phyloP scores from a whole-genome alignment of 2,888 invertebrate species.

The Dichetophora obliterata region DNA sequence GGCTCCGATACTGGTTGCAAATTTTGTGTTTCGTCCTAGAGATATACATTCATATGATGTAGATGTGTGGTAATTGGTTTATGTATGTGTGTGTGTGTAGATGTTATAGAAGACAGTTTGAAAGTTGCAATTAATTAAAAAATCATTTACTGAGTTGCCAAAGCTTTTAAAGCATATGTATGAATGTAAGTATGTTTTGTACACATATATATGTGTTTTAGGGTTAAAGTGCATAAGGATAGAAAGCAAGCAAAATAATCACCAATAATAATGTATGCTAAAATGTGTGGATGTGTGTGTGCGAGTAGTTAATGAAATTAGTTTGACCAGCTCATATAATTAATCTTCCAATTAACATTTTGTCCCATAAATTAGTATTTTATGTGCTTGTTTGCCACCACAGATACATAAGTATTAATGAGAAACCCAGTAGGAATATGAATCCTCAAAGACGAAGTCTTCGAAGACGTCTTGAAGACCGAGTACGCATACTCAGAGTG shows the following conservation, averaged over 20 bases:
- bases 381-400: too few species aligned
- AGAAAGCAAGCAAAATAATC: neutral
- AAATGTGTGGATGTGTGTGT: neutral
- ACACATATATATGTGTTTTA: too few species aligned
- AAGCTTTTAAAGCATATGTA: neutral
- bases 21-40: slow-evolving; percentile 32
- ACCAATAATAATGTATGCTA: neutral
- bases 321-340: too few species aligned
- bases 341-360: too few species aligned
- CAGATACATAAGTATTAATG: too few species aligned
- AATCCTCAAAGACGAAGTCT: too few species aligned
- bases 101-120: neutral
- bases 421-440: too few species aligned
- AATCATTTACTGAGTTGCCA: neutral
- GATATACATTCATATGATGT: too few species aligned
- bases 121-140: neutral
- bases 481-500: too few species aligned
- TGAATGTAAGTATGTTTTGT: too few species aligned
- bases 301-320: neutral
- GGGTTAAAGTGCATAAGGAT: neutral
- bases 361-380: too few species aligned
- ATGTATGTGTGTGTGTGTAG: slow-evolving; percentile 3
- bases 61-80: neutral
- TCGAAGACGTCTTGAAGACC: too few species aligned
- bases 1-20: slow-evolving; percentile 56